Base-by-base conservation (phyloP, 2,888 invertebrate species). In the Lasioglossum figueresi region DNA sequence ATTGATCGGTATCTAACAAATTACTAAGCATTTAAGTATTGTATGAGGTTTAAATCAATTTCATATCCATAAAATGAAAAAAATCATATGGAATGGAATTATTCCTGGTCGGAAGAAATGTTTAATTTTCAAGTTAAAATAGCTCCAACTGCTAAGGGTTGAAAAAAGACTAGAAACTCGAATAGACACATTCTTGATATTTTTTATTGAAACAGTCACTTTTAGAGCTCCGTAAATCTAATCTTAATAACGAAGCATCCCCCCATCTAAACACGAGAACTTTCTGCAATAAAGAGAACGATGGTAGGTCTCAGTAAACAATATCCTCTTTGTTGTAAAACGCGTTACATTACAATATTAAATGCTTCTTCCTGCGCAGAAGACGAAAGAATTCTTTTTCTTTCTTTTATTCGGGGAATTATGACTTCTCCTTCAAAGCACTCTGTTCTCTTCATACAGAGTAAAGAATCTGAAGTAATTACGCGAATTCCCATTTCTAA, bases 321-420 rank as follows among this genome's bases (percentile, higher is more conserved):
- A 85, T 31, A 63, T 63, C 16, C 31, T 76, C 63, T 63, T 79
- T 73, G 37, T 59, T 43, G 31, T 52, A 63, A 56, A 79, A 68
- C 81, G 63, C 76, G 56, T 82, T 79, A 79, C 79, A 79, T 71
- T 82, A 76, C 79, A 82, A 86, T 76, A 86, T 86, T 82, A 82
- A 86, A 85, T 63, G 68, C 76, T 70, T 84, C 40, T 23, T 23
- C 19, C 73, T 45, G 31, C 59, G 6, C 40, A 23, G 14, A 27
- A 31, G 52, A 66, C 68, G 27, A 76, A 68, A 68, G 73, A 68
- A 63, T n/a, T 82, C 68, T 43, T 70, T 37, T 23, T 63, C 66
- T 79, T 73, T 68, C 68, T 86, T 86, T 76, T 71, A 72, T 52
- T 43, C 48, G 70, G 74, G 63, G 82, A 76, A 86, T 79, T 79